Base-by-base conservation (phyloP, 2,113 vertebrate genomes). In the Leptobrachium leishanense region DNA sequence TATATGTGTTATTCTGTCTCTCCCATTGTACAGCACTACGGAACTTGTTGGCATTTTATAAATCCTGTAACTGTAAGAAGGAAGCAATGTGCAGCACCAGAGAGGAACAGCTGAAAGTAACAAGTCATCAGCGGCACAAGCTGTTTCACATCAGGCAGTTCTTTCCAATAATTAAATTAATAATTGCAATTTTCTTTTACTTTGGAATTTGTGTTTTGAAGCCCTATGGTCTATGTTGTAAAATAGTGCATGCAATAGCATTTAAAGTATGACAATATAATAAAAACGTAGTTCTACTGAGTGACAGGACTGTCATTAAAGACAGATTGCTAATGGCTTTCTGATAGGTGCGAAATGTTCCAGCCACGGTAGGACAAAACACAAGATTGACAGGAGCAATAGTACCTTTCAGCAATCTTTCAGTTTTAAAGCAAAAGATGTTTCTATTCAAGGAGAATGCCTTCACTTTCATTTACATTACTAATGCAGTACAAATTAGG, bases 361-460 rank as follows among this genome's bases (percentile, higher is more conserved):
- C 82, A 83, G 74, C 83, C 66, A 87, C 83, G 88, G 13, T 74
- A 72, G 84, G 76, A 85, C 82, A 87, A 31, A 86, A 87, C 74
- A 42, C 84, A 15, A 81, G 82, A 87, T 73, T 88, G 87, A 86
- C 82, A 88, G 72, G 79, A 86, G 67, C 63, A 86, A 85, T 84
- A 84, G 79, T 71, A 84, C 42, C 43, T 85, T 83, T 83, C 69
- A 85, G 66, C 64, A 67, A 53, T 85, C 83, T 83, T 87, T 46
- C 79, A 66, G 84, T 57, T 74, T 79, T 31, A 84, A 84, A 9
- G 71, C 66, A 43, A 41, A 80, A 84, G 85, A 85, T 71, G 39
- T 76, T 82, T 77, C 11, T n/a, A 15, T 57, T 80, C 81, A 78
- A 78, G 82, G 83, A 68, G 43, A 42, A 43, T 50, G 20, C 20